phyloP scores from a whole-genome alignment of 1,140 invertebrate genomes.

The Agrypnia vestita region DNA sequence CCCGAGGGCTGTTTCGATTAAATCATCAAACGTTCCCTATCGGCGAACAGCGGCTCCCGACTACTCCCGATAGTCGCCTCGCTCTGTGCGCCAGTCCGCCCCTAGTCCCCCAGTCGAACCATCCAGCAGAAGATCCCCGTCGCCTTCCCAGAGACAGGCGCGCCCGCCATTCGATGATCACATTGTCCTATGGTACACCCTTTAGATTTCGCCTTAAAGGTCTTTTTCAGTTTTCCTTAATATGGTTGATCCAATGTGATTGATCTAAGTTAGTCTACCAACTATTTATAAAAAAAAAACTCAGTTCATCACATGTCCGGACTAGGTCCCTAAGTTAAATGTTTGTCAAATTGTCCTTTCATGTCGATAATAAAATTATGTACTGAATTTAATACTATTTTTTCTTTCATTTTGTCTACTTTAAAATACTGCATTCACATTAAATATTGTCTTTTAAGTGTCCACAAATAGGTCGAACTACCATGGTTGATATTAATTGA shows the following conservation, averaged over 20 bases:
- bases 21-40: not conserved
- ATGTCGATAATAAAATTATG: constrained; percentile 7
- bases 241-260: not conserved
- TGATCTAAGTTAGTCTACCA: not conserved
- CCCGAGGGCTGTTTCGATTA: not conserved
- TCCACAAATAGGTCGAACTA: constrained; percentile 17
- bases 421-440: constrained; percentile 20
- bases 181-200: not conserved
- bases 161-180: not conserved
- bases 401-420: constrained; percentile 21
- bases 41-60: not conserved
- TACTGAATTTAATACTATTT: constrained; percentile 14
- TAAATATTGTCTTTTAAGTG: constrained; percentile 12
- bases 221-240: not conserved
- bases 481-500: constrained; percentile 18
- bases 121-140: not conserved
- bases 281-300: not conserved
- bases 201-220: constrained; percentile 1
- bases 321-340: not conserved
- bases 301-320: not conserved
- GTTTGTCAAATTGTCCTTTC: constrained; percentile 16
- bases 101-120: not conserved
- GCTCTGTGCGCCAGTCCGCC: not conserved
- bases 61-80: not conserved
- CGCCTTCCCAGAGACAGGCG: not conserved